A percentile compares a stretch with the other conserved stretches of the same genome.
These are phyloP conservation scores for Desmodus rotundus DNA, from an alignment of 2,113 vertebrate species.

Conservation along the genomic window DNA sequence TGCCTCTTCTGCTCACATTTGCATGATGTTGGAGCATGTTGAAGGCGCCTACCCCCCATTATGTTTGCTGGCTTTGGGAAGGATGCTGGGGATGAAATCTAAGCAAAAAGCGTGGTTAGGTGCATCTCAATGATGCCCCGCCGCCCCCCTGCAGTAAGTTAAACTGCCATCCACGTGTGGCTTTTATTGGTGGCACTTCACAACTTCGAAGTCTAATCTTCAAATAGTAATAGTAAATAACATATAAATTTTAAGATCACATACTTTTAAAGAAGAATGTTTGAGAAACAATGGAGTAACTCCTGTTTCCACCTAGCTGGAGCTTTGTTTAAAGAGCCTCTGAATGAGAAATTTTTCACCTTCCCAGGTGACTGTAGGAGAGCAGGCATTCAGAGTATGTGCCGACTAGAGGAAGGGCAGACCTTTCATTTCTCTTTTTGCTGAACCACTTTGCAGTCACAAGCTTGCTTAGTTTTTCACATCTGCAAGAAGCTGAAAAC, in stretches of 20 bases:
- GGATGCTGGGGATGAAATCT: neutral
- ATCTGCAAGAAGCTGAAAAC: slow-evolving; percentile 13
- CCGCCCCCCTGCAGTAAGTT: neutral
- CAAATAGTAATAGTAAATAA: neutral
- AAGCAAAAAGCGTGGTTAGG: neutral
- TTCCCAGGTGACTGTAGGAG: neutral
- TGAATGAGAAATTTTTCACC: neutral
- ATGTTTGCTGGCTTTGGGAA: slow-evolving; percentile 5
- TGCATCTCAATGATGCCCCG: neutral
- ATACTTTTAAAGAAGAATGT: neutral
- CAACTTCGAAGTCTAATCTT: neutral
- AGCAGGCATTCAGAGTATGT: neutral
- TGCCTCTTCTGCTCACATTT: slow-evolving; percentile 78
- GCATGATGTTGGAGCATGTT: slow-evolving; percentile 79
- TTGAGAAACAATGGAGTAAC: neutral
- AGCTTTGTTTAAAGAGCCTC: neutral
- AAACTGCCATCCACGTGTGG: neutral
- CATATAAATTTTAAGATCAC: neutral
- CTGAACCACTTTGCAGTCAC: neutral
- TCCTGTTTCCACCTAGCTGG: neutral
- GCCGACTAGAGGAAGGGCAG: too few species aligned
- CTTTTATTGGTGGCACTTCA: neutral
- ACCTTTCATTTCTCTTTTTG: neutral
- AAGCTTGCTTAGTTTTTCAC: neutral
- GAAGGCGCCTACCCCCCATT: slow-evolving; percentile 46